phyloP scores from a whole-genome alignment of 2,797 vertebrate species.

The Lerista edwardsae region DNA sequence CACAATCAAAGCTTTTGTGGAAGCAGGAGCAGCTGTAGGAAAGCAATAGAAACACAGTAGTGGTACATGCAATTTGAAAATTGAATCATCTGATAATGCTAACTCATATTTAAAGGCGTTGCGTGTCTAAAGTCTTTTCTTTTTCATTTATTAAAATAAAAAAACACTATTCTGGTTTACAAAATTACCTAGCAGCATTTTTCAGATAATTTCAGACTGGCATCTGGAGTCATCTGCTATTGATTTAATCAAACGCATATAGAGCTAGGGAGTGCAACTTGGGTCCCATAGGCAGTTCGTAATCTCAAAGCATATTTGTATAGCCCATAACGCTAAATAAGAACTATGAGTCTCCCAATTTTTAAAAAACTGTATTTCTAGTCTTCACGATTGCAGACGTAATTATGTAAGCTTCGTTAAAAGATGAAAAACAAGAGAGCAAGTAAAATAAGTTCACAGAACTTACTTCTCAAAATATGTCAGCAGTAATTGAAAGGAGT shows the following conservation, averaged over 20 bases:
- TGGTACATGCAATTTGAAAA: not conserved
- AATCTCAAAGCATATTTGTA: not conserved
- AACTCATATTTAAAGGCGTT: not conserved
- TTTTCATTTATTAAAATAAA: not conserved
- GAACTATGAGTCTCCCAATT: not conserved
- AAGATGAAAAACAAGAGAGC: not conserved
- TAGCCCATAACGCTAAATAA: not conserved
- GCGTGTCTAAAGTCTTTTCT: not conserved
- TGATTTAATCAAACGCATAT: not conserved
- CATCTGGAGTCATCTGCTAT: too few relatives aligned
- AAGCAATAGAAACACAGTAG: slow-evolving; percentile 11
- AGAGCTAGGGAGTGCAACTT: not conserved
- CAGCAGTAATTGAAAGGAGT: not conserved
- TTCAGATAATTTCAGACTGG: not conserved
- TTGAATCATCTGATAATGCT: slow-evolving; percentile 7
- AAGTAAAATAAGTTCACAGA: not conserved
- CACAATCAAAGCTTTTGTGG: slow-evolving; percentile 78
- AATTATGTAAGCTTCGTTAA: not conserved
- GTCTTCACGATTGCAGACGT: not conserved
- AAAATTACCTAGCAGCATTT: not conserved
- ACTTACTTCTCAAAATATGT: not conserved
- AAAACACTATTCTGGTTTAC: not conserved
- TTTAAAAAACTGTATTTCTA: not conserved
- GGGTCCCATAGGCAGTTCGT: not conserved
- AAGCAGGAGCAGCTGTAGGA: slow-evolving; percentile 75